Evolutionary conservation across 2,113 vertebrate genomes (phyloP), one percentile per base, ranked within the genome.

Genomic region (Phyllostomus discolor): DNA sequence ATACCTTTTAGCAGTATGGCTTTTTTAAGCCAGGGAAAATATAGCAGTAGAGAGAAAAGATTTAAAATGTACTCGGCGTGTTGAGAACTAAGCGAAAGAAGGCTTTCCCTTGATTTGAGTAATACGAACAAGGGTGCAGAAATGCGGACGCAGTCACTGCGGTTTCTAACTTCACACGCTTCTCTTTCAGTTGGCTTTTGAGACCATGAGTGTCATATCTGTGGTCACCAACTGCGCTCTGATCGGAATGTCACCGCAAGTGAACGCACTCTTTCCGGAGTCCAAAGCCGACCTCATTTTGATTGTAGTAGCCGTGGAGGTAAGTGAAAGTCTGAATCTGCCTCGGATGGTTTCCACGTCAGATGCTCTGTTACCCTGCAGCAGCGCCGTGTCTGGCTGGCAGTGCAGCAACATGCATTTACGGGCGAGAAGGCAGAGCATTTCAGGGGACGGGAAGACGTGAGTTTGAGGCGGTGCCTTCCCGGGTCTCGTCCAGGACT

Each of bases 221-320:
- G 99, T 99, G 64, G 99, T 99, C 92, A 99, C 99, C 94, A 99
- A 99, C 96, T 99, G 99, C 96, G 98, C 99, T 9, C 98, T 99
- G 96, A 99, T 99, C 59, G 99, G 99, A 96, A 99, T 99, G 99
- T 99, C 99, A 73, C 99, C 99, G 4, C 99, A 99, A 99, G 99
- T 99, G 97, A 98, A 99, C 79, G 98, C 98, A 0, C 98, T 99
- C 78, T 99, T 99, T 83, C 98, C 99, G 0, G 99, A 99, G 2
- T 99, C 99, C 0, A 99, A 99, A 94, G 97, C 96, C 0, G 99
- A 99, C 86, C 99, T 99, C 94, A 98, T 99, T 95, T 97, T 99
- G 91, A 99, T 99, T 86, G 99, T 99, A 4, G 99, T 99, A 17
- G 98, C 99, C 1, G 96, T 99, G 54, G 99, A 99, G 99, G 99